phyloP scores from a whole-genome alignment of 2,113 vertebrate species.

The Oncorhynchus mykiss region DNA sequence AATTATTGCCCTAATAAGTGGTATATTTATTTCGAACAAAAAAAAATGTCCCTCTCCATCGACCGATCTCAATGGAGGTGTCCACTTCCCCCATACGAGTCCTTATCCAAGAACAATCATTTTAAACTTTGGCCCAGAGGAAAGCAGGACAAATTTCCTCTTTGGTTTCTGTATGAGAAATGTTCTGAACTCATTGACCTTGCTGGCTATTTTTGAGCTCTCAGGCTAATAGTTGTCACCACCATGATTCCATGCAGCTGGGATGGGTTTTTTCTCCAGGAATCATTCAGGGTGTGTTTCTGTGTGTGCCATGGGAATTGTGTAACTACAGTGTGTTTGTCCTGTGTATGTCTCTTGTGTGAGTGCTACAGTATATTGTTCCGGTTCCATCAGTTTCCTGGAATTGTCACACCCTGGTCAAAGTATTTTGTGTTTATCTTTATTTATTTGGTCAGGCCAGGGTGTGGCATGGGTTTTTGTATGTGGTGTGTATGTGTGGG shows the following conservation, averaged over 20 bases:
- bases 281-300: background rate
- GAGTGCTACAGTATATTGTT: background rate
- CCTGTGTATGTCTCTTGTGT: background rate
- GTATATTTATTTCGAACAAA: too few species aligned
- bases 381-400: background rate
- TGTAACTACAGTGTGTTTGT: background rate
- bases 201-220: background rate
- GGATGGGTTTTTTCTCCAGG: background rate
- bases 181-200: background rate
- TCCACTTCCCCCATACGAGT: too few species aligned
- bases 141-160: too few species aligned
- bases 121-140: background rate
- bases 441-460: too few species aligned
- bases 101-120: too few species aligned
- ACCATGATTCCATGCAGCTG: conserved; percentile 1
- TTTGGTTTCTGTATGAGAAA: background rate
- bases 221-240: background rate
- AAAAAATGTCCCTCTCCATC: background rate
- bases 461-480: too few species aligned
- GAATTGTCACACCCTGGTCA: too few species aligned
- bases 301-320: background rate
- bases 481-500: too few species aligned
- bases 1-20: too few species aligned
- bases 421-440: too few species aligned
- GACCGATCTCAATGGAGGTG: too few species aligned